Base-by-base conservation (phyloP, 2,113 vertebrate genomes). In the Ceuthmochares aereus region DNA sequence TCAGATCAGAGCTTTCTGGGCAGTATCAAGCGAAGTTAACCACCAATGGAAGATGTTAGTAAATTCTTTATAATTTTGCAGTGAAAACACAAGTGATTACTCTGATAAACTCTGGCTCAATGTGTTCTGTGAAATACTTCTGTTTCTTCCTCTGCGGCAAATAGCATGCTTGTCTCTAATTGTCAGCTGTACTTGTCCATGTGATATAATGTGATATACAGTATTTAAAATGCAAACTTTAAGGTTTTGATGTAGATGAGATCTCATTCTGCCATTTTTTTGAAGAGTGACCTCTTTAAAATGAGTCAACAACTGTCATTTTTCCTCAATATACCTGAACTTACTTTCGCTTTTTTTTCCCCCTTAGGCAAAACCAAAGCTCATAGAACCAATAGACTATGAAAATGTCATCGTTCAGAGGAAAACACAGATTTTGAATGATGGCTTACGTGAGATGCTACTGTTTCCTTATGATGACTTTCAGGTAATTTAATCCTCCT, bases 381-480 rank as follows among this genome's bases (percentile, higher is more conserved):
- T 99, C 84, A 99, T 99, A 40, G 99, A 99, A 96, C 99, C 99
- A 3, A 98, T 99, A 73, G 99, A 99, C 96, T 99, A 99, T 64
- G 99, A 99, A 97, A 99, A 98, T 98, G 99, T 99, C 96, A 98
- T 99, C 27, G 98, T 99, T 82, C 99, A 99, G 95, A 99, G 98
- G 96, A 99, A 99, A 96, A 99, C 99, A 0, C 99, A 99, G 96
- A 99, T 99, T 96, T 97, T 99, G 95, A 99, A 99, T 7, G 99
- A 99, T 97, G 98, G 98, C 81, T 98, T 99, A 76, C 95, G 99
- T 91, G 99, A 99, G 93, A 99, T 99, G 99, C 98, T 99, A 51
- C 98, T 99, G 97, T 99, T 99, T 86, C 99, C 99, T 32, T 98
- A 98, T 66, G 99, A 99, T 96, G 99, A 99, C 97, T 99, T 99